Base-by-base conservation (phyloP, 2,888 invertebrate species). In the Parapristionchus giblindavisi region DNA sequence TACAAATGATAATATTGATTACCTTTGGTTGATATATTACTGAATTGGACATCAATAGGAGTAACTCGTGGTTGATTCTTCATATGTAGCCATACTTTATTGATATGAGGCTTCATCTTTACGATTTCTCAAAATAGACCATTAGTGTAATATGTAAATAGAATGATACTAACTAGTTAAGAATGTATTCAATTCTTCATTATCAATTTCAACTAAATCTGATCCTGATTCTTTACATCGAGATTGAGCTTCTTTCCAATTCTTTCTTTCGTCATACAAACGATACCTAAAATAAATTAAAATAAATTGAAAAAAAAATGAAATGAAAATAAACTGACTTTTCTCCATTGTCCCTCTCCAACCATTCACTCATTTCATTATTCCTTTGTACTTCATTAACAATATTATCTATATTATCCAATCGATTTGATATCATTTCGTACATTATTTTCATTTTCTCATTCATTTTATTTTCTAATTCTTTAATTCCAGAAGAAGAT, bases 51-150 rank as follows among this genome's bases (percentile, higher is more conserved):
- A 51, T 51, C 66, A 1, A 51, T 27, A 14, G 66, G 66, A 48
- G 51, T 51, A 0, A 66, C 66, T 51, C 27, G 11, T 11, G 66
- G 32, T 21, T 36, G 43, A 51, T 66, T 66, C 65, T 66, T 66
- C 48, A 66, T 66, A 5, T 43, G 32, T n/a, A 66, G 51, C 48
- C 66, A 66, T 0, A 66, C 66, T 21, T 51, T 34, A 66, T 66
- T 51, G 34, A 66, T 29, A n/a, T 66, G 43, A 34, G 48, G 66
- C 66, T 66, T 66, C 51, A 27, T 66, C 32, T 66, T 66, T 27
- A 66, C 32, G 29, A 66, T 43, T 24, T 66, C 66, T 66, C 8
- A 43, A 43, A 17, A 43, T 8, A 43, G 43, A 43, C 11, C 8
- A 43, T 14, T 8, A 43, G 43, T 8, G 43, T 8, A 17, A 43